Evolutionary conservation across 2,113 vertebrate genomes (phyloP), one percentile per base, ranked within the genome.

Genomic region (Puma concolor): DNA sequence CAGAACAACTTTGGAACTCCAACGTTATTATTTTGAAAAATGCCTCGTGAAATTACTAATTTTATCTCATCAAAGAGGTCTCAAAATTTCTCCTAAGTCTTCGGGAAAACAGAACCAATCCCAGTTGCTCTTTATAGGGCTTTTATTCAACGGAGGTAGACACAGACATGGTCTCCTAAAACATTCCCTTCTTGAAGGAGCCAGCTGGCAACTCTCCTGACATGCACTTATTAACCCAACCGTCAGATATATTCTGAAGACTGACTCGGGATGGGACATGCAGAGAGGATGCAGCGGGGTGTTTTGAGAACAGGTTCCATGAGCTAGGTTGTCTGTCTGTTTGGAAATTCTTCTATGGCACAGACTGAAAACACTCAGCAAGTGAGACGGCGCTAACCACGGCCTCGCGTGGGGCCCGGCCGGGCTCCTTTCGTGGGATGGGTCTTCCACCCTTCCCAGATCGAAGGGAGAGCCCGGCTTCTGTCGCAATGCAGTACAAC

Each of bases 11-110:
- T 63, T 91, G 5, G 48, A 92, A 44, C 1, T 16, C 31, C 80
- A 94, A 29, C 80, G 0, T 64, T 97, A 95, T 76, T 88, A 96
- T 67, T 63, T 52, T 87, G 14, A 57, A 88, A 72, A 89, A 44
- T 86, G 72, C 15, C 36, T 82, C 76, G 90, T 89, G 25, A 91
- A 97, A 95, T 25, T 79, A 88, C 44, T 76, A 27, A 86, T 86
- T 64, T 82, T 82, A 87, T 83, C 21, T 33, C 81, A 36, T 52
- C 23, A 96, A 94, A 50, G 48, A 52, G 77, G 41, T 91, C 11
- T 84, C n/a, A 89, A 95, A 86, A 71, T 71, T 67, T 92, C 64
- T 94, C 54, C 54, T 90, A 87, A 54, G 66, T 57, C 79, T 14
- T 74, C 85, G 15, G 5, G 15, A 67, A 83, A 88, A 93, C 0